Base-by-base conservation (phyloP, 2,113 vertebrate species). In the Plectropomus leopardus region DNA sequence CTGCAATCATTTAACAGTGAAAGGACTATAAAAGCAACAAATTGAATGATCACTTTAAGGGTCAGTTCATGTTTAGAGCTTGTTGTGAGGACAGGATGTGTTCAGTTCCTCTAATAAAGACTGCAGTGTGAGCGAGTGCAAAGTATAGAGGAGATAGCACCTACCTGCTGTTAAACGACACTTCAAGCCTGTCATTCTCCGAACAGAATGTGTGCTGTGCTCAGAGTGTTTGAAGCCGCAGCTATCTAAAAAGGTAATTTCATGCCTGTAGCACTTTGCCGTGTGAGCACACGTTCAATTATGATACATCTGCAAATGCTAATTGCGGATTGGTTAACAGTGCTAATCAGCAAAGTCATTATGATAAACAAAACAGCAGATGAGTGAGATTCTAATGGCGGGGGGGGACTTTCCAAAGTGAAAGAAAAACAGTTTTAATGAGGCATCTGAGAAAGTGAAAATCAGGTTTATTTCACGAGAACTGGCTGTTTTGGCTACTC, bases 261-360 rank as follows among this genome's bases (percentile, higher is more conserved):
- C 45, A 79, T 57, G 69, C 65, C 59, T 71, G 50, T 24, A 30
- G 47, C 30, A 16, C 44, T 48, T 36, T 66, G 65, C 61, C 45
- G 45, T 42, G 34, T 45, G 67, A 82, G 67, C 75, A 71, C 80
- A 64, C 21, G 32, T 84, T 82, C 60, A 83, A 88, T 87, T 81
- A 86, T 71, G 67, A 75, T 71, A 79, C 77, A 87, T 73, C 76
- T 85, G 68, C 80, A 71, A 70, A 63, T 40, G 76, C 82, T 79
- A 89, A 89, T 88, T 82, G 76, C 72, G 66, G 61, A 82, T 64
- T 83, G 76, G 84, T 79, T 81, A 59, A 78, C 55, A 45, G 70
- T 48, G 45, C 28, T 66, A 80, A 70, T 71, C 75, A 80, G 72
- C 47, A 67, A 64, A 86, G 66, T 80, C 76, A 80, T 87, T 80